These are phyloP conservation scores for Spilosoma lubricipeda DNA, from an alignment of 2,888 invertebrate genomes.

Conservation along the genomic window DNA sequence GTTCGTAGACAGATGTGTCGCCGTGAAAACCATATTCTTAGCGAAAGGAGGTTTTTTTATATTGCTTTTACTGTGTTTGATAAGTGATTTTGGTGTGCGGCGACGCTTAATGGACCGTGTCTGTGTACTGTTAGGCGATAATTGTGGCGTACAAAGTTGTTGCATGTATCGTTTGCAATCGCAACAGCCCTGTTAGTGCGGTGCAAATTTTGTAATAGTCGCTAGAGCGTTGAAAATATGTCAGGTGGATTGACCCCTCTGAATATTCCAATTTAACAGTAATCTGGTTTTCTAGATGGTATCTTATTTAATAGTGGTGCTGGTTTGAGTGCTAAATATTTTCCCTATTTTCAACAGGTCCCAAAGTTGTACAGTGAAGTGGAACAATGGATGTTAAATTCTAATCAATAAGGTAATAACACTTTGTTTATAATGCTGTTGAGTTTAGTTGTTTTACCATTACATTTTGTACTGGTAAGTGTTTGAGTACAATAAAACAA, in stretches of 20 bases:
- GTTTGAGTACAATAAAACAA: background rate
- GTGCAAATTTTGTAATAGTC: slow-evolving; percentile 80
- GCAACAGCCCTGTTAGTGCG: slow-evolving; percentile 43
- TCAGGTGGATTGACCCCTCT: slow-evolving; percentile 73
- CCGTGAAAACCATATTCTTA: slow-evolving; percentile 69
- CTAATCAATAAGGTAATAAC: slow-evolving; percentile 58
- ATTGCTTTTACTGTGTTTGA: slow-evolving; percentile 65
- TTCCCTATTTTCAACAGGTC: slow-evolving; percentile 48
- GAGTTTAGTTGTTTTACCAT: slow-evolving; percentile 20
- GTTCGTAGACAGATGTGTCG: slow-evolving; percentile 59
- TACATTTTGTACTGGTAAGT: background rate
- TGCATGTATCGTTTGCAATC: slow-evolving; percentile 52
- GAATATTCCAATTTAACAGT: slow-evolving; percentile 54
- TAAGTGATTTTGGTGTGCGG: slow-evolving; percentile 54
- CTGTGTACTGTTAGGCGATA: slow-evolving; percentile 69
- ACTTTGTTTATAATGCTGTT: slow-evolving; percentile 28
- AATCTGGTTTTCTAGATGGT: slow-evolving; percentile 44
- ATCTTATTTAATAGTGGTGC: slow-evolving; percentile 24
- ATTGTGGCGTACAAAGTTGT: slow-evolving; percentile 55
- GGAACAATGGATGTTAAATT: slow-evolving; percentile 61
- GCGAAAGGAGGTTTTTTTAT: slow-evolving; percentile 75
- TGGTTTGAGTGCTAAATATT: slow-evolving; percentile 24
- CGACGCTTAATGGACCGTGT: slow-evolving; percentile 69
- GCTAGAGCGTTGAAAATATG: slow-evolving; percentile 84
- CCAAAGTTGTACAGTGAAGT: slow-evolving; percentile 44